A percentile compares a stretch with the other conserved stretches of the same genome.
Evolutionary conservation across 1,140 invertebrate genomes (phyloP).

Genomic region (Drosophila eugracilis): DNA sequence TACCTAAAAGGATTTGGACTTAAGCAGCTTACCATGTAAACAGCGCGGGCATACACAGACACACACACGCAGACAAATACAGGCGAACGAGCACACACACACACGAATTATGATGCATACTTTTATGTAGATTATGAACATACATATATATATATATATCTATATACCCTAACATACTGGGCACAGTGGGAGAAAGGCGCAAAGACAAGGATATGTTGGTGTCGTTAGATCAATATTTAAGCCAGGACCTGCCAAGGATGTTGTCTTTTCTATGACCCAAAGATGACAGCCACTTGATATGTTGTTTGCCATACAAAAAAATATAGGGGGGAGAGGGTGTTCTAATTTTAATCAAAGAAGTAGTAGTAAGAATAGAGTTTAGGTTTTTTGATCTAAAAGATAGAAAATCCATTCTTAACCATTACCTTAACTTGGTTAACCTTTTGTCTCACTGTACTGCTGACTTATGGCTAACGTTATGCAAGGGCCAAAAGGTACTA

Average conservation of each 20-base stretch:
- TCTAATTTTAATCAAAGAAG: background rate
- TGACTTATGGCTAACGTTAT: slow-evolving; percentile 9
- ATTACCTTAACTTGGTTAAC: no score
- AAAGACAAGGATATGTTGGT: background rate
- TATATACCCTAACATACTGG: background rate
- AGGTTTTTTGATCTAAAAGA: no score
- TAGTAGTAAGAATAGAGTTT: no score
- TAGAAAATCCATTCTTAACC: no score
- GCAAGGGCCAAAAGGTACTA: slow-evolving; percentile 35
- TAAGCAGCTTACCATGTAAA: slow-evolving; percentile 78
- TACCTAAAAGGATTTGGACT: slow-evolving; percentile 78
- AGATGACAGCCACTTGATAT: no score
- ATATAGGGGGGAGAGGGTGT: no score
- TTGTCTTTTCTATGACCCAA: background rate
- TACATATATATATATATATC: background rate
- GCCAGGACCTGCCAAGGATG: slow-evolving; percentile 6
- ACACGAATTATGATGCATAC: slow-evolving; percentile 65
- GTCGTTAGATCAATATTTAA: slow-evolving; percentile 25
- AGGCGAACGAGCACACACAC: slow-evolving; percentile 21
- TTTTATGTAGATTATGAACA: slow-evolving; percentile 76
- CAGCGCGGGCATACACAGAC: slow-evolving; percentile 42
- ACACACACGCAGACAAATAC: slow-evolving; percentile 4
- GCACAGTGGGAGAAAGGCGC: slow-evolving; percentile 29
- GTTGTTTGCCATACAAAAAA: background rate
- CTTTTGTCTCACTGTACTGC: slow-evolving; percentile 21